A percentile compares a stretch with the other conserved stretches of the same genome.
These are phyloP conservation scores for Nomada lathburiana DNA, from an alignment of 2,888 invertebrate species.

Conservation along the genomic window DNA sequence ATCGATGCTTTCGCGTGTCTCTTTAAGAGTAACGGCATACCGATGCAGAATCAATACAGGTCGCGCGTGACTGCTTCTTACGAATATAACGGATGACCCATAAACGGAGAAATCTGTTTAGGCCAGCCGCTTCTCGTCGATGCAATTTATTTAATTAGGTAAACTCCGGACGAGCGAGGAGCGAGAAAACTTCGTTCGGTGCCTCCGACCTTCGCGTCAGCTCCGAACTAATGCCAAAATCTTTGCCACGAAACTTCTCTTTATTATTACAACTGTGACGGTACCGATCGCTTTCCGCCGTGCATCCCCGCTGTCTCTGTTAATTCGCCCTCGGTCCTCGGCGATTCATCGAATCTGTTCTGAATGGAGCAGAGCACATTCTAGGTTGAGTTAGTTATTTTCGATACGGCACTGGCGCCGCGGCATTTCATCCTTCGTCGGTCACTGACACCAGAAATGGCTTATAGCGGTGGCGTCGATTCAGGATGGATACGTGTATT, in stretches of 20 bases:
- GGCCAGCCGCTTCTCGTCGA: not conserved
- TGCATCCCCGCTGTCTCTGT: too few relatives aligned
- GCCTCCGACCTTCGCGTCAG: not conserved
- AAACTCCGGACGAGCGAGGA: constrained; percentile 4
- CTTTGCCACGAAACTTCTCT: not conserved
- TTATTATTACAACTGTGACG: too few relatives aligned
- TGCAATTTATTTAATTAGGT: constrained; percentile 45
- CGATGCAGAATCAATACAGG: constrained; percentile 46
- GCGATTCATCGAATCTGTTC: too few relatives aligned
- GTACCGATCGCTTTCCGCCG: too few relatives aligned
- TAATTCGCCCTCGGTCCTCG: too few relatives aligned
- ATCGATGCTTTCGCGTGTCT: constrained; percentile 47
- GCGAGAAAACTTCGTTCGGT: not conserved
- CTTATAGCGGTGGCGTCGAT: constrained; percentile 56
- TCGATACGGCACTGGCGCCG: constrained; percentile 41
- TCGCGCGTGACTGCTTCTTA: constrained; percentile 33
- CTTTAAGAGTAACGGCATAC: constrained; percentile 34
- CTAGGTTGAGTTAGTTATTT: constrained; percentile 32
- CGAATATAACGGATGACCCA: constrained; percentile 46
- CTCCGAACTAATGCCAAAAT: not conserved
- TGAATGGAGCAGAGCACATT: not conserved
- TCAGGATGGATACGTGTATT: constrained; percentile 42
- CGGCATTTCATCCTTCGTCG: constrained; percentile 67
- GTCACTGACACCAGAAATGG: constrained; percentile 68
- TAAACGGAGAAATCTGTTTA: constrained; percentile 50